These are phyloP conservation scores for Hystrix cristata DNA, from an alignment of 2,113 vertebrate species.

Conservation along the genomic window DNA sequence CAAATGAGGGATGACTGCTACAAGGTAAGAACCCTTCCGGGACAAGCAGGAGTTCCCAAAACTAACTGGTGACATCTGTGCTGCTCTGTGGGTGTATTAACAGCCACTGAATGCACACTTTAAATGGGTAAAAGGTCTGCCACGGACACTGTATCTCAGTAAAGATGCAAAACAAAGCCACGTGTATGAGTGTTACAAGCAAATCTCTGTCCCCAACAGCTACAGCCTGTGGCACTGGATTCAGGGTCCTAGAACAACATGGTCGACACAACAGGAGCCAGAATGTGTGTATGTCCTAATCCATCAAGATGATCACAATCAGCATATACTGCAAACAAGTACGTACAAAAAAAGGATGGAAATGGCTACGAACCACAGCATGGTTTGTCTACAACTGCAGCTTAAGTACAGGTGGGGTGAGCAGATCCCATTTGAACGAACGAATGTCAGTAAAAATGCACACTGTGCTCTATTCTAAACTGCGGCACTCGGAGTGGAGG, in stretches of 20 bases:
- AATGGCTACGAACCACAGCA: background rate
- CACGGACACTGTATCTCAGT: background rate
- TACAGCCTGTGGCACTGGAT: too few species aligned
- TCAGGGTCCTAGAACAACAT: background rate
- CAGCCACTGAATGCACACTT: background rate
- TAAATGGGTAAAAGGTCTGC: background rate
- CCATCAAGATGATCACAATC: background rate
- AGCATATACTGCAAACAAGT: background rate
- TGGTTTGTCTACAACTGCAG: background rate
- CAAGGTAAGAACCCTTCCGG: background rate
- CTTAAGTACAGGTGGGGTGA: background rate
- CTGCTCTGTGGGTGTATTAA: background rate
- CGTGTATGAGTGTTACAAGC: background rate
- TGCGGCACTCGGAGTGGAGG: background rate
- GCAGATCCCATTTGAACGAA: background rate
- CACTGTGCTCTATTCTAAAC: background rate
- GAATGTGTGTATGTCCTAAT: background rate
- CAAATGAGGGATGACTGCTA: background rate
- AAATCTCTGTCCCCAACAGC: conserved; percentile 4
- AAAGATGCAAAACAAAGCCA: conserved; percentile 16
- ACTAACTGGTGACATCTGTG: background rate
- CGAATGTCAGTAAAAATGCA: background rate
- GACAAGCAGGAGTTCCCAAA: background rate
- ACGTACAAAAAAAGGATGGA: background rate
- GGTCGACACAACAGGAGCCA: background rate